These are phyloP conservation scores for Apotomis turbidana DNA, from an alignment of 2,888 invertebrate genomes.

Conservation along the genomic window DNA sequence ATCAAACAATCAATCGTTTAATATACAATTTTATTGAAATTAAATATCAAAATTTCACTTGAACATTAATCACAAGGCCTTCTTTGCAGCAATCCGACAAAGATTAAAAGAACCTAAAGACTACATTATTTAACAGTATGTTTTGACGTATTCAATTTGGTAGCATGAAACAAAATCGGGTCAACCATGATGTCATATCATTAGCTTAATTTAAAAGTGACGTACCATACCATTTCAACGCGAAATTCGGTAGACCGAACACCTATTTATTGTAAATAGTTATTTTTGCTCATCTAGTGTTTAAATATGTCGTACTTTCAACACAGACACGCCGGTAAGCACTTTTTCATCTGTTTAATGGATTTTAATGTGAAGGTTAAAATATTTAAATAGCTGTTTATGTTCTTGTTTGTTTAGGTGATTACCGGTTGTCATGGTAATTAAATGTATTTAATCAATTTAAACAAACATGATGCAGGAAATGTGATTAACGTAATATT, in stretches of 20 bases:
- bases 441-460: conserved; percentile 31
- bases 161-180: conserved; percentile 65
- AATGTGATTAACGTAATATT: conserved; percentile 21
- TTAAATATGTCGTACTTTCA: conserved; percentile 66
- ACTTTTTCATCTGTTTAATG: conserved; percentile 10
- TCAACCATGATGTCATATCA: conserved; percentile 76
- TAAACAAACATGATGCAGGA: neutral
- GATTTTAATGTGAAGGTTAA: neutral
- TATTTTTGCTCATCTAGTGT: conserved; percentile 39
- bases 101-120: conserved; percentile 49
- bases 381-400: neutral
- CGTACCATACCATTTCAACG: conserved; percentile 66
- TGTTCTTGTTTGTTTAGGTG: conserved; percentile 29
- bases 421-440: conserved; percentile 30
- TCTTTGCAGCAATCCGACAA: conserved; percentile 53
- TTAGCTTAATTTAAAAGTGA: conserved; percentile 77
- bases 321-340: conserved; percentile 67
- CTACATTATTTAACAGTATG: conserved; percentile 42
- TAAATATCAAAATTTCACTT: conserved; percentile 4
- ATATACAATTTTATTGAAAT: neutral
- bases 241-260: conserved; percentile 57
- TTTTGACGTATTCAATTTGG: conserved; percentile 56
- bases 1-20: neutral
- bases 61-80: conserved; percentile 45
- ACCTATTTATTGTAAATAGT: conserved; percentile 46